These are phyloP conservation scores for Vesta saturnalis DNA, from an alignment of 2,888 invertebrate genomes.

Conservation along the genomic window DNA sequence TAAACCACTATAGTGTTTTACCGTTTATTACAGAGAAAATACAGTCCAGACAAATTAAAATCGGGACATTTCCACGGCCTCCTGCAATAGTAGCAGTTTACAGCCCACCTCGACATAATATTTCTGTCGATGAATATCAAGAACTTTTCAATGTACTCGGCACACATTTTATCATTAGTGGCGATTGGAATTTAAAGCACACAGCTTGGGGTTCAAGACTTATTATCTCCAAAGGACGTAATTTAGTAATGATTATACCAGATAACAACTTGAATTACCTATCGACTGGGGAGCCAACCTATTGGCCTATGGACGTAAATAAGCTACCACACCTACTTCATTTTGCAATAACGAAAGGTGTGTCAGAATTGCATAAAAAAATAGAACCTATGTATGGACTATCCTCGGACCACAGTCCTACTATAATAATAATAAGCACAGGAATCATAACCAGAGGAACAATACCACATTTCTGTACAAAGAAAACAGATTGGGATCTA, in stretches of 20 bases:
- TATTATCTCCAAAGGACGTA: not conserved
- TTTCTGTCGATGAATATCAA: no score
- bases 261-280: not conserved
- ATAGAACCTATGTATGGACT: not conserved
- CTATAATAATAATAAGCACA: constrained; percentile 4
- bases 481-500: not conserved
- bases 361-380: not conserved
- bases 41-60: no score
- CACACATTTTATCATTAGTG: no score
- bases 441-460: not conserved
- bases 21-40: no score
- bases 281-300: constrained; percentile 2
- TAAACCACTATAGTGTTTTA: no score
- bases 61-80: no score
- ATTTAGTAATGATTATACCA: not conserved
- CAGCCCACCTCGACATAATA: no score
- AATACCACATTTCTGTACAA: not conserved
- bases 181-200: not conserved
- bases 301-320: not conserved
- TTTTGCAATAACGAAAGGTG: not conserved
- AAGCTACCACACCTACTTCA: not conserved
- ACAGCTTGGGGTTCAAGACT: not conserved
- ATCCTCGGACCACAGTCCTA: not conserved
- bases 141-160: no score
- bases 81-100: no score